A percentile compares a stretch with the other conserved stretches of the same genome.
phyloP scores from a whole-genome alignment of 2,113 vertebrate species.

The Oriolus oriolus region DNA sequence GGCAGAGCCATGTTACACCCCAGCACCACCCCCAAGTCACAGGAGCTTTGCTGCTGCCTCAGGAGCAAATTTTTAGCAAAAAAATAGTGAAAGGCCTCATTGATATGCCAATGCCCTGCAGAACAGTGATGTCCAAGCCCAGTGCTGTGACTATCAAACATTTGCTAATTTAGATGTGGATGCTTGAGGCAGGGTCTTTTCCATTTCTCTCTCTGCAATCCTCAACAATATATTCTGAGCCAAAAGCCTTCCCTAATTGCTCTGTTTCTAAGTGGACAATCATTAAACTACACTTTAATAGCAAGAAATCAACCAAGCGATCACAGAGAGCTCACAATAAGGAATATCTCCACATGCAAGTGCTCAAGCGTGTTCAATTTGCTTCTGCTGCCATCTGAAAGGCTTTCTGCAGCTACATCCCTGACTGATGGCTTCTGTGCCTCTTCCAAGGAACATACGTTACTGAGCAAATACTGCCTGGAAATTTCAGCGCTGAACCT shows the following conservation, averaged over 20 bases:
- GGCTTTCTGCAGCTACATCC: background rate
- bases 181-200: background rate
- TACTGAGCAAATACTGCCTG: slow-evolving; percentile 55
- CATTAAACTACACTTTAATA: background rate
- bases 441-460: slow-evolving; percentile 62
- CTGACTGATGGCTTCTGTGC: slow-evolving; percentile 52
- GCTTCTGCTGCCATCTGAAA: slow-evolving; percentile 40
- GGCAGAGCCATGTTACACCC: background rate
- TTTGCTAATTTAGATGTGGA: background rate
- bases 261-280: slow-evolving; percentile 21
- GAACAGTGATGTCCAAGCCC: background rate
- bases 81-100: background rate
- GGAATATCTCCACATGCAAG: background rate
- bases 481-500: background rate
- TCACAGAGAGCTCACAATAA: background rate
- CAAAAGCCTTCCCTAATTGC: background rate
- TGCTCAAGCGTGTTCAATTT: background rate
- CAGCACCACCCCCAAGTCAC: background rate
- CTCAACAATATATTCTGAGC: background rate
- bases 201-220: background rate
- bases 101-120: background rate
- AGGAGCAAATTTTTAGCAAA: background rate
- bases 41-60: background rate
- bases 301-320: background rate
- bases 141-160: background rate